Base-by-base conservation (phyloP, 1,140 invertebrate genomes). In the Diorhabda sublineata region DNA sequence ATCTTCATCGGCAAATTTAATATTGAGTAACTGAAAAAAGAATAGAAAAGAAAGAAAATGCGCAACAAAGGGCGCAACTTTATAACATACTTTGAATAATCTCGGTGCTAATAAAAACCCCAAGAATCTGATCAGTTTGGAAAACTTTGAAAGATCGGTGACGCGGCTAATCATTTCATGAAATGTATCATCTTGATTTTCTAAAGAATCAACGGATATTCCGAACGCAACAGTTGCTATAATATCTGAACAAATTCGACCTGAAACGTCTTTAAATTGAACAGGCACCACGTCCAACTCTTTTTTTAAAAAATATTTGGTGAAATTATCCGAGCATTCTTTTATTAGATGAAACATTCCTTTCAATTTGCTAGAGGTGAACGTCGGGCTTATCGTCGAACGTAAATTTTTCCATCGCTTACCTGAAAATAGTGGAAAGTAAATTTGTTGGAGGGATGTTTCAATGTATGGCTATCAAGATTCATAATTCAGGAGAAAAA, bases 281-380 rank as follows among this genome's bases (percentile, higher is more conserved):
- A 76, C 9, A 57, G 70, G 67, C 47, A 72, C 65, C 1, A 67
- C 9, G 44, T 74, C 64, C 2, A 74, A 63, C 42, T 11, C 3
- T 69, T 78, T 69, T 43, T 79, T 73, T 0, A 67, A 6, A 47
- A 79, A 79, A 70, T 80, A 72, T 6, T 77, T 61, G 8, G 73
- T 66, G 65, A 78, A 81, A 11, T 77, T 69, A 61, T 75, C 66
- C 2, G 76, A 70, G 58, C 64, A 2, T 78, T 81, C 75, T 6
- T 65, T 64, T 45, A 81, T 76, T 42, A 82, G 67, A 52, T 73
- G 42, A 63, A 81, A 80, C 74, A 82, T 77, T 7, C 71, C 69
- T 60, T 78, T 81, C 76, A 83, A 80, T 74, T 81, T 83, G 42
- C 74, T 77, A 2, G 78, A 72, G 4, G 82, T 84, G 63, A 83